Conservation (phyloP, 2,888 invertebrate species). For the Callinectes sapidus region DNA sequence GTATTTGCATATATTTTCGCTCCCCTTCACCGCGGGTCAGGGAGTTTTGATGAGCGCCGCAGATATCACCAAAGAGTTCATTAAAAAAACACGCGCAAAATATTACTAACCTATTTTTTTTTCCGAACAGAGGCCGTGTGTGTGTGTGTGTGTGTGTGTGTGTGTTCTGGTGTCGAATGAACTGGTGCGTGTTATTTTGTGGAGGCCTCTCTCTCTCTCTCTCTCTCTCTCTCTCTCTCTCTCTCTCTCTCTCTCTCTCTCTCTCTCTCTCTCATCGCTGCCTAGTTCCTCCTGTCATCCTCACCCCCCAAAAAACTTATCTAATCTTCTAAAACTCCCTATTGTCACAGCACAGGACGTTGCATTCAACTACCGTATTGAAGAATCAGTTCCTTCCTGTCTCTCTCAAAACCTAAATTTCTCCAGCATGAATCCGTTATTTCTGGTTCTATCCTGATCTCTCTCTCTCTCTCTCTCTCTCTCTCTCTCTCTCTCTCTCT, state of each 20-base stretch:
- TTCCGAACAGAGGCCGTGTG: background rate
- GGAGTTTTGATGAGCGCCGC: background rate
- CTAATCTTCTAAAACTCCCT: no score
- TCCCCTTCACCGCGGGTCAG: background rate
- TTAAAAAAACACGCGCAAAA: background rate
- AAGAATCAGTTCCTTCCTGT: no score
- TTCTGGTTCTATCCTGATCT: no score
- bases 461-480: constrained; percentile 24
- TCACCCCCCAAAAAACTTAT: no score
- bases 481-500: background rate
- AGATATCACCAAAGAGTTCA: constrained; percentile 20
- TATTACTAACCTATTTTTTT: background rate
- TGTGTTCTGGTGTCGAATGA: background rate
- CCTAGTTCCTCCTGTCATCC: no score
- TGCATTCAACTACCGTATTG: no score
- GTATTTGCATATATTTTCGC: background rate
- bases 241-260: constrained; percentile 32
- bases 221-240: constrained; percentile 32
- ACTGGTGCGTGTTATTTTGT: background rate
- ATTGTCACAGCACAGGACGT: no score
- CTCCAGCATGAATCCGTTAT: no score
- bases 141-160: background rate
- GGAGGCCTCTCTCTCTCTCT: background rate
- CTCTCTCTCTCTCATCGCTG: constrained; percentile 30
- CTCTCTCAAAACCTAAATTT: no score